Evolutionary conservation across 2,113 vertebrate genomes (phyloP), one percentile per base, ranked within the genome.

Genomic region (Camelus bactrianus): DNA sequence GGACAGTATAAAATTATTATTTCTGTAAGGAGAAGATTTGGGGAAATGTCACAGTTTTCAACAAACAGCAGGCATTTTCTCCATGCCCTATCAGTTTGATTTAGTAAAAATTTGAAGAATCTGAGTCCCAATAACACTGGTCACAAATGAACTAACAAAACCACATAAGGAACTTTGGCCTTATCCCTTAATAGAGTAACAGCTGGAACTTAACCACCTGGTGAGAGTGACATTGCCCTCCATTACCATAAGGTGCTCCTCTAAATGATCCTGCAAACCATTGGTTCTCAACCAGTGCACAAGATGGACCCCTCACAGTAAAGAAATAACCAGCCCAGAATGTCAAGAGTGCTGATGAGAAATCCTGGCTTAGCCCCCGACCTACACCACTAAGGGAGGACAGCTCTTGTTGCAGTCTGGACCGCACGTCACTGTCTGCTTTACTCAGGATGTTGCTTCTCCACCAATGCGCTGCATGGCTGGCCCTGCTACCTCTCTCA

Each of bases 1-100:
- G 20, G 46, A 6, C 14, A 76, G 10, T 35, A 32, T 3, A 90
- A 7, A 73, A 62, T 89, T 88, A 67, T 89, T 89, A 92, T 94
- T 94, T 92, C 13, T 67, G 62, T 72, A 84, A 94, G 84, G 11
- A 92, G 19, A 82, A 52, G 16, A 94, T 54, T 94, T 94, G 16
- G 56, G 38, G n/a, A 89, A 96, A 93, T 72, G 14, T 35, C 72
- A 35, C 20, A 38, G 35, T 91, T 94, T 81, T 42, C 6, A 95
- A 70, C 35, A 89, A 92, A 54, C 81, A 62, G 15, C n/a, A 95
- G 28, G 4, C 26, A 72, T 91, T 69, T 93, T 79, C 22, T 35
- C 8, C 81, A 90, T 79, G 28, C 24, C 35, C 42, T 15, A 90
- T 73, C 60, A 72, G 30, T 52, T 50, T 81, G 50, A 93, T 67